Base-by-base conservation (phyloP, 2,888 invertebrate species). In the Leptinotarsa tumamoca region DNA sequence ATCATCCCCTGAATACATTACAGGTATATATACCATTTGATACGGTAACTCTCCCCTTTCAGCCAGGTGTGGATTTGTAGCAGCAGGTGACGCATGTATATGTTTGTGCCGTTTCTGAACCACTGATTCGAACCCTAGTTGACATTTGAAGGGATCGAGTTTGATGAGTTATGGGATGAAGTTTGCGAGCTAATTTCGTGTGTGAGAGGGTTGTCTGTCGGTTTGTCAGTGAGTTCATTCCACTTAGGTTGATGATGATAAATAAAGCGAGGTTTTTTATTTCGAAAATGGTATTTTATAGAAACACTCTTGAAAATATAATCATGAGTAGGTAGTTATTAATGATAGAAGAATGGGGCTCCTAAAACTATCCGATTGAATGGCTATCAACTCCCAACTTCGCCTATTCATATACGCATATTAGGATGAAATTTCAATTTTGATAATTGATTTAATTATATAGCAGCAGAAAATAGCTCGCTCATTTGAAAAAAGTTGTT, bases 1-100 rank as follows among this genome's bases (percentile, higher is more conserved):
- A 81, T 82, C 79, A 82, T 79, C 80, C 81, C 76, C 78, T 79
- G 83, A 82, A 83, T 83, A 83, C 76, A 83, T 83, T 82, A 82
- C 80, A 80, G 79, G 80, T 80, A 80, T 79, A 80, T 81, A 80
- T 76, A 52, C 52, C 82, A 81, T 83, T 81, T 80, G 81, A 82
- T 81, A 78, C 72, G 78, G 74, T 75, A 75, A 79, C 75, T 71
- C 75, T 72, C 77, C 78, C 77, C 77, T 76, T 71, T 80, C 74
- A 73, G 79, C 83, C 83, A 83, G 83, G 83, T 83, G 83, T 80
- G 78, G 70, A 79, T 74, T 75, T 79, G 78, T 76, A 76, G 69
- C 77, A 72, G 82, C 81, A 82, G 82, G 82, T 81, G 83, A 83
- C 80, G 78, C 77, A 76, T 80, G 76, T 80, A 76, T 73, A 78